phyloP scores from a whole-genome alignment of 2,113 vertebrate genomes.

The Ammodytes dubius region DNA sequence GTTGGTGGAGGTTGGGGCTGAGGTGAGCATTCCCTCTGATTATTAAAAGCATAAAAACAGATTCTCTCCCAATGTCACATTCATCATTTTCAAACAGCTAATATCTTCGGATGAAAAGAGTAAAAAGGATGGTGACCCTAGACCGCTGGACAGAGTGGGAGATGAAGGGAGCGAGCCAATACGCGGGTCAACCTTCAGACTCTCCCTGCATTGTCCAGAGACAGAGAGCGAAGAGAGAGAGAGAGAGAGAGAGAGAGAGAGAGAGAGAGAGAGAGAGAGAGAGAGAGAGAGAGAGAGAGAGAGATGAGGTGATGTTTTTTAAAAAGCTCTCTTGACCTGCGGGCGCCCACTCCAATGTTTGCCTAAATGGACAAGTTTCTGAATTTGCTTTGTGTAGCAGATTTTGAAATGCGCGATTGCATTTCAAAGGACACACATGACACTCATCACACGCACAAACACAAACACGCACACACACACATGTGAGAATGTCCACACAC shows the following conservation, averaged over 20 bases:
- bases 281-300: conserved; percentile 25
- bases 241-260: conserved; percentile 44
- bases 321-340: conserved; percentile 83
- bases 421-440: conserved; percentile 75
- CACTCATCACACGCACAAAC: conserved; percentile 44
- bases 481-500: conserved; percentile 1
- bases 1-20: not conserved
- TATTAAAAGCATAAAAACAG: conserved; percentile 65
- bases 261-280: conserved; percentile 31
- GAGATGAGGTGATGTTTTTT: conserved; percentile 80
- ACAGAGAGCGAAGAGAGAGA: not conserved
- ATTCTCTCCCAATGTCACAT: conserved; percentile 69
- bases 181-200: conserved; percentile 81
- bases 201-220: conserved; percentile 45
- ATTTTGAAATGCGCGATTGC: conserved; percentile 81
- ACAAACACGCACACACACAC: conserved; percentile 17
- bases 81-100: conserved; percentile 77
- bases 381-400: conserved; percentile 86
- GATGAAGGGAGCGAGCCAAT: conserved; percentile 33
- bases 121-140: conserved; percentile 56
- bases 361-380: conserved; percentile 81
- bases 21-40: conserved; percentile 56
- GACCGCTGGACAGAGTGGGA: conserved; percentile 37
- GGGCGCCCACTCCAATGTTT: conserved; percentile 67
- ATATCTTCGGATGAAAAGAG: conserved; percentile 70